Percentiles rank a stretch among this genome's conserved stretches.
phyloP scores from a whole-genome alignment of 2,113 vertebrate species.

The Stictonetta naevosa region DNA sequence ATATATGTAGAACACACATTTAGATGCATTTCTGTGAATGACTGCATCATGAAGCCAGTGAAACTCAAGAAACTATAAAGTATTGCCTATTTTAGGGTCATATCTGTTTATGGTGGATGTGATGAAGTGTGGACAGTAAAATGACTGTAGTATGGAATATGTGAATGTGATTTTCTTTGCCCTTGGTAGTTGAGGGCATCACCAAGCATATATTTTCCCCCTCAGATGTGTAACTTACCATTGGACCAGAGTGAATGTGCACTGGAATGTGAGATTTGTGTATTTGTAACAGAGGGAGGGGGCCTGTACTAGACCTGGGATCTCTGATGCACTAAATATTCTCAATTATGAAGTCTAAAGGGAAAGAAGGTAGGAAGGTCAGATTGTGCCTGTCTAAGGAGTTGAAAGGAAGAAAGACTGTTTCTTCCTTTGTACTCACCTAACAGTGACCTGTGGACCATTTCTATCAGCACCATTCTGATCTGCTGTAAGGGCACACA shows the following conservation, averaged over 20 bases:
- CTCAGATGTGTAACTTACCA: slow-evolving; percentile 40
- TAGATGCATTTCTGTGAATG: neutral
- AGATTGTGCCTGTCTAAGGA: neutral
- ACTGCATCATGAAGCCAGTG: neutral
- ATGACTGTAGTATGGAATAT: slow-evolving; percentile 2
- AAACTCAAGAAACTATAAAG: neutral
- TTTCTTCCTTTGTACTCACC: slow-evolving; percentile 42
- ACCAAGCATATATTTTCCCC: slow-evolving; percentile 44
- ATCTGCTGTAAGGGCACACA: neutral
- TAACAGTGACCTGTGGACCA: slow-evolving; percentile 23
- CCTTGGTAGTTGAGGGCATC: neutral
- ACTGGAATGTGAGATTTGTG: neutral
- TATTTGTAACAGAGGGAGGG: slow-evolving; percentile 1
- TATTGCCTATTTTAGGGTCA: neutral
- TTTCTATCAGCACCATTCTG: neutral
- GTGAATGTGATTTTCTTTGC: slow-evolving; percentile 55
- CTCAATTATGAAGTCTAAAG: neutral
- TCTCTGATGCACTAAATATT: slow-evolving; percentile 42
- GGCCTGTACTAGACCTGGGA: neutral
- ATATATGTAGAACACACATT: neutral
- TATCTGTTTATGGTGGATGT: neutral
- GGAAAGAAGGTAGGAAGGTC: slow-evolving; percentile 28
- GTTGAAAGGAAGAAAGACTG: slow-evolving; percentile 13
- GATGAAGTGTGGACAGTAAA: slow-evolving; percentile 7
- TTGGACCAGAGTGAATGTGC: slow-evolving; percentile 37